A percentile compares a stretch with the other conserved stretches of the same genome.
These are phyloP conservation scores for Stratiomys singularior DNA, from an alignment of 2,888 invertebrate genomes.

Conservation along the genomic window DNA sequence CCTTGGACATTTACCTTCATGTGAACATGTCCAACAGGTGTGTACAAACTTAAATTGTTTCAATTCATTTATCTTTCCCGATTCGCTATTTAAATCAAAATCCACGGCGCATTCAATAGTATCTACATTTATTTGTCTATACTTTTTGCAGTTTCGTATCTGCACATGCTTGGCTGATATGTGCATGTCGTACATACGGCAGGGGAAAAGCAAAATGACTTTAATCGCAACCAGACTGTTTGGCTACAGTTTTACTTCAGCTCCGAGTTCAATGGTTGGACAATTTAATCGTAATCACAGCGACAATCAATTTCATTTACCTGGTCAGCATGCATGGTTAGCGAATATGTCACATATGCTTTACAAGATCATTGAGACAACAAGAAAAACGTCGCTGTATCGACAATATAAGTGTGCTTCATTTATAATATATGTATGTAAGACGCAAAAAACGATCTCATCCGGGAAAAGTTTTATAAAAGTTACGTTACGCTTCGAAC, in stretches of 20 bases:
- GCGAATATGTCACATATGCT: neutral
- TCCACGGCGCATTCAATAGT: neutral
- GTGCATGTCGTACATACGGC: neutral
- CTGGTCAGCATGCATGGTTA: constrained; percentile 30
- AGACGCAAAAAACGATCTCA: neutral
- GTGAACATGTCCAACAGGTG: constrained; percentile 40
- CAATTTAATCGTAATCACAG: constrained; percentile 32
- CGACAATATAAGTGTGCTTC: no score
- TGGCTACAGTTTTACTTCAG: constrained; percentile 22
- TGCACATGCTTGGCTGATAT: no score
- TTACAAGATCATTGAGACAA: no score
- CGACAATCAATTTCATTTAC: constrained; percentile 42
- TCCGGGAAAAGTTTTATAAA: constrained; percentile 20
- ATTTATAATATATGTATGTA: no score
- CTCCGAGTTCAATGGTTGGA: constrained; percentile 44
- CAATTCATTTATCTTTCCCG: constrained; percentile 27
- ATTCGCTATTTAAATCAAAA: constrained; percentile 25
- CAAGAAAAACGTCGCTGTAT: no score
- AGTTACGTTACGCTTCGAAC: no score
- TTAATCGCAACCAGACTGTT: constrained; percentile 39
- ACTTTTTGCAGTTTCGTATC: no score
- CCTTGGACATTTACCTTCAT: constrained; percentile 46
- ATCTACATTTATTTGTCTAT: neutral
- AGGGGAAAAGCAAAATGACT: constrained; percentile 30
- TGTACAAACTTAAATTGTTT: constrained; percentile 24